phyloP scores from a whole-genome alignment of 2,113 vertebrate genomes.

The Bos indicus region DNA sequence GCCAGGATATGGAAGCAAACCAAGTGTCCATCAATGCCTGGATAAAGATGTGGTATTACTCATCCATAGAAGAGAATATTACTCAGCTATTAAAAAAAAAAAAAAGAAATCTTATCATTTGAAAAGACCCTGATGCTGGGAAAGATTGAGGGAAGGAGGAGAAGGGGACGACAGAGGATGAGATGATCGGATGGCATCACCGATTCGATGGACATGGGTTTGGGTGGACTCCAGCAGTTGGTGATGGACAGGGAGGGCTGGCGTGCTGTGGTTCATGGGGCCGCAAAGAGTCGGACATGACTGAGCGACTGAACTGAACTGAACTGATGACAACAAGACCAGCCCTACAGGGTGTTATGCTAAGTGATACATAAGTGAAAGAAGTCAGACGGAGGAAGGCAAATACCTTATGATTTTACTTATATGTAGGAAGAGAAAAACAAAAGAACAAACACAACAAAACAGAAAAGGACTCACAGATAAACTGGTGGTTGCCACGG shows the following conservation, averaged over 20 bases:
- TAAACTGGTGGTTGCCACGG: background rate
- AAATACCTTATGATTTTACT: background rate
- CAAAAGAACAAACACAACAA: background rate
- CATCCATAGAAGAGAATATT: background rate
- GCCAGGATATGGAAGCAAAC: background rate
- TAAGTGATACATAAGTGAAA: background rate
- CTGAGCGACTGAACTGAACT: background rate
- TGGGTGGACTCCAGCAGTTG: background rate
- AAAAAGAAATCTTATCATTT: background rate
- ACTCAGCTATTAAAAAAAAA: background rate
- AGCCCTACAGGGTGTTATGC: background rate
- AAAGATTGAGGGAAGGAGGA: background rate
- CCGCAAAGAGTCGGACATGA: background rate
- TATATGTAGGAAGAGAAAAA: background rate
- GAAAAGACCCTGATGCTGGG: background rate
- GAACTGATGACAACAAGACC: background rate
- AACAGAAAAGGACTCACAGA: background rate
- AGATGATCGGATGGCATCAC: background rate
- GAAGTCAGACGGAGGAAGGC: background rate
- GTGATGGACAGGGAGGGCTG: background rate
- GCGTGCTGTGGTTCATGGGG: rapidly evolving
- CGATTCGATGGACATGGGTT: background rate
- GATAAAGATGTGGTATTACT: background rate
- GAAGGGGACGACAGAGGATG: background rate
- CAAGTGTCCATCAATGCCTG: background rate